Evolutionary conservation across 2,113 vertebrate genomes (phyloP), one percentile per base, ranked within the genome.

Genomic region (Phasianus colchicus): DNA sequence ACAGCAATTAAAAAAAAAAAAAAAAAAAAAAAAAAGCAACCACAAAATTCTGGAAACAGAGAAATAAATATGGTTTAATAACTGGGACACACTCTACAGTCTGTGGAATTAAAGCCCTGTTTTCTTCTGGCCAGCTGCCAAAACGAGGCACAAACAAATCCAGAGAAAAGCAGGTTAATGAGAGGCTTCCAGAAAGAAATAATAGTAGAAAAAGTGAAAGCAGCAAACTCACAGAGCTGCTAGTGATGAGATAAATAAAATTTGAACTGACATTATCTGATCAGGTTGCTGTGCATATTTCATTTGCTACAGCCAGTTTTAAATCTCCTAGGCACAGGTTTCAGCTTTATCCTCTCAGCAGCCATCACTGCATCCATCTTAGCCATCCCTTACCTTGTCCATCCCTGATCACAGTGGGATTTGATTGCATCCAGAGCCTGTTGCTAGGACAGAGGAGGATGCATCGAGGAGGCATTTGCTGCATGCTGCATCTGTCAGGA

Each of bases 91-190:
- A 77, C 77, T 74, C 79, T 83, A 45, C 40, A 52, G 90, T 78
- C 55, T 90, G 89, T 90, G 85, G 91, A 95, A 92, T 88, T 90
- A 90, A 86, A 94, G 55, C 67, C 64, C 55, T 92, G 83, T 70
- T 94, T 94, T 90, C 78, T 75, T 2, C 90, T 96, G 95, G 91
- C 83, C 88, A 84, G 54, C 90, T 93, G 96, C 95, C 96, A 96
- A 91, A 81, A 30, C 9, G 19, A 93, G 86, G 50, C 88, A 95
- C 88, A 94, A 89, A 94, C 75, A 86, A 91, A 95, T 60, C 65
- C 84, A 92, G 78, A 88, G 66, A 89, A 95, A 96, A 95, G 94
- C 93, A 96, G 96, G 96, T 97, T 96, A 96, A 96, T 89, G 91
- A 95, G 88, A 91, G 88, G 82, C 95, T 93, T 95, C 75, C 64